These are phyloP conservation scores for Melierax canorus DNA, from an alignment of 2,113 vertebrate species.

Conservation along the genomic window DNA sequence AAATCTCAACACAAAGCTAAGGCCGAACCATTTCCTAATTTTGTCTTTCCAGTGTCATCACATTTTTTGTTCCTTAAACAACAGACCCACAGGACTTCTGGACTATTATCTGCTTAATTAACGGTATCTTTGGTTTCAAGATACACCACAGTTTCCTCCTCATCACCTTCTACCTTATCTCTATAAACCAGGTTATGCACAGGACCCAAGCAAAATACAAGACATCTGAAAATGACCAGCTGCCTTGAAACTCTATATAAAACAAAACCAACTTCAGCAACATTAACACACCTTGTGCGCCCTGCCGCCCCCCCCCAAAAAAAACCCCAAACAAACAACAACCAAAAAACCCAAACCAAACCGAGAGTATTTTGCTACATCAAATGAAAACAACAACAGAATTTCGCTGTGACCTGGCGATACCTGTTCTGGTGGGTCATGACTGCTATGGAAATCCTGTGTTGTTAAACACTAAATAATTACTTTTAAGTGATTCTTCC, in stretches of 20 bases:
- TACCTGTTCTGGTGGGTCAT: neutral
- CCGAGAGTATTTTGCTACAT: neutral
- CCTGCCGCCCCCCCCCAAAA: too few species aligned
- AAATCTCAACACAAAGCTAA: neutral
- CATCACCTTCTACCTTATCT: neutral
- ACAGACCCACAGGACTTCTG: neutral
- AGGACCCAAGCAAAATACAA: neutral
- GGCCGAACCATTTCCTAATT: neutral
- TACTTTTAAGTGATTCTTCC: neutral
- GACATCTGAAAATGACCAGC: neutral
- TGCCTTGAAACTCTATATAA: neutral
- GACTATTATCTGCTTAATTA: neutral
- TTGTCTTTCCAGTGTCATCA: neutral
- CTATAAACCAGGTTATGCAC: neutral
- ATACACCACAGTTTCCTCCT: neutral
- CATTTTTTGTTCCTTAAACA: neutral
- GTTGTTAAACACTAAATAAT: neutral
- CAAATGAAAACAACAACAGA: neutral
- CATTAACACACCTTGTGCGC: too few species aligned
- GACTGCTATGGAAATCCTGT: neutral
- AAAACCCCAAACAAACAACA: too few species aligned
- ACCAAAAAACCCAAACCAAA: neutral
- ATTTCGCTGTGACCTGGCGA: neutral
- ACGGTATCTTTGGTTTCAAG: neutral
- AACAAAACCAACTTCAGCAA: constrained; percentile 22